A percentile compares a stretch with the other conserved stretches of the same genome.
These are phyloP conservation scores for Aurelia coerulea DNA, from an alignment of 30 jellyfish, hydroid and myxozoan species.

Conservation along the genomic window DNA sequence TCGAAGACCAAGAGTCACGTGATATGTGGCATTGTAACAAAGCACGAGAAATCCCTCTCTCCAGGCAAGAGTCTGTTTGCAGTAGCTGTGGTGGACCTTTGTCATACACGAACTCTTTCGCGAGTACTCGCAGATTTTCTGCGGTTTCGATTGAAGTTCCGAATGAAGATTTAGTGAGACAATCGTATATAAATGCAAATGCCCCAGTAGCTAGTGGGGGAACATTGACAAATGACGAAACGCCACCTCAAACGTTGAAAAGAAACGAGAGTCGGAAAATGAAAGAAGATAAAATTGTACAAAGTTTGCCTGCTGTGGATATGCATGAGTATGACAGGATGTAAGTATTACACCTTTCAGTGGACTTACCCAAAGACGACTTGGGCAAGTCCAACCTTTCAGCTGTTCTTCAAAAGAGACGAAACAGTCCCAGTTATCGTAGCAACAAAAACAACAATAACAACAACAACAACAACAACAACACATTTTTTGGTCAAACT, in stretches of 20 bases:
- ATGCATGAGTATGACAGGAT: background rate
- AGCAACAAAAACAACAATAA: too few species aligned
- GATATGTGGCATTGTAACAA: constrained; percentile 49
- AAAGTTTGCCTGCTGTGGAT: background rate
- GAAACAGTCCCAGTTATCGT: too few species aligned
- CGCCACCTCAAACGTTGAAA: background rate
- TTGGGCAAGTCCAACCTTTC: too few species aligned
- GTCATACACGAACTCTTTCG: constrained; percentile 45
- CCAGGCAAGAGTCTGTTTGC: constrained; percentile 47
- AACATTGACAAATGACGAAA: background rate
- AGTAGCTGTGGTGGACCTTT: constrained; percentile 73
- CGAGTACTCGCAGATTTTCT: constrained; percentile 60
- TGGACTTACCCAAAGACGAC: too few species aligned
- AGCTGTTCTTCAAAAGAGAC: too few species aligned
- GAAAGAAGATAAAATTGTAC: background rate
- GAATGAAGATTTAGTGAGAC: constrained; percentile 25
- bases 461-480: too few species aligned
- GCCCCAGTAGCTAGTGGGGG: background rate
- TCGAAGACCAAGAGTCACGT: constrained; percentile 36
- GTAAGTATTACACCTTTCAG: background rate
- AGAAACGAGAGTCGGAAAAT: background rate
- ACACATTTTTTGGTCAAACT: too few species aligned
- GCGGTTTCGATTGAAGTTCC: constrained; percentile 67
- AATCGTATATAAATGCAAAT: constrained; percentile 2
- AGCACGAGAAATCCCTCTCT: background rate